A percentile compares a stretch with the other conserved stretches of the same genome.
These are phyloP conservation scores for Knipowitschia caucasica DNA, from an alignment of 2,797 vertebrate genomes.

Conservation along the genomic window DNA sequence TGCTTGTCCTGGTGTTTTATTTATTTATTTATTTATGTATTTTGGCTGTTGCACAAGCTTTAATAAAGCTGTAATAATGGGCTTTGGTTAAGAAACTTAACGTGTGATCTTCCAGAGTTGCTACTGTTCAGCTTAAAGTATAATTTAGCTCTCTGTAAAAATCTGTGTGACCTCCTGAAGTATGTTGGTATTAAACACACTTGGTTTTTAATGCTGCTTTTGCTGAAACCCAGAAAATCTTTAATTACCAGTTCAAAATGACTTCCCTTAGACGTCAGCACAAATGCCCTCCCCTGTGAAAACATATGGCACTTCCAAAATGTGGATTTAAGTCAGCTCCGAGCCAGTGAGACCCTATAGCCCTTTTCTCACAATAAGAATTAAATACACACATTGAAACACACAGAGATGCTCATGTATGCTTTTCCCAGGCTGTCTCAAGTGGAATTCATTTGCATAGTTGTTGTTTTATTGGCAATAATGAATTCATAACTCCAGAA, in stretches of 20 bases:
- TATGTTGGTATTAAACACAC: constrained; percentile 23
- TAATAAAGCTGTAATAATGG: background rate
- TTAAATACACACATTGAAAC: constrained; percentile 2
- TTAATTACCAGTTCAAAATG: constrained; percentile 52
- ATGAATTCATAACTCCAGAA: constrained; percentile 40
- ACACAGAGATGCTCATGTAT: background rate
- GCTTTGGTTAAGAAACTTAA: background rate
- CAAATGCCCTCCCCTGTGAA: constrained; percentile 29
- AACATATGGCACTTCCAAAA: constrained; percentile 46
- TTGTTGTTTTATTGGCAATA: constrained; percentile 33
- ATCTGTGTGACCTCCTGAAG: constrained; percentile 10
- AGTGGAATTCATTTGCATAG: constrained; percentile 39
- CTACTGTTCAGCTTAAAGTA: constrained; percentile 9
- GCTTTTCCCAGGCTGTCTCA: constrained; percentile 12
- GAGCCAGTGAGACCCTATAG: constrained; percentile 4
- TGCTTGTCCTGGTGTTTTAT: constrained; percentile 15
- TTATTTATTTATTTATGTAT: background rate
- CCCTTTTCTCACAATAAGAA: background rate
- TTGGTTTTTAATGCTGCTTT: constrained; percentile 36
- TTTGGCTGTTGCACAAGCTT: background rate
- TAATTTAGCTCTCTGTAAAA: constrained; percentile 14
- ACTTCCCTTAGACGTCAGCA: constrained; percentile 51
- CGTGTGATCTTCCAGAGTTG: background rate
- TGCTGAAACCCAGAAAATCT: constrained; percentile 50
- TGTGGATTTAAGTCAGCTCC: constrained; percentile 28